phyloP scores from a whole-genome alignment of 2,113 vertebrate genomes.

The Saccopteryx bilineata region DNA sequence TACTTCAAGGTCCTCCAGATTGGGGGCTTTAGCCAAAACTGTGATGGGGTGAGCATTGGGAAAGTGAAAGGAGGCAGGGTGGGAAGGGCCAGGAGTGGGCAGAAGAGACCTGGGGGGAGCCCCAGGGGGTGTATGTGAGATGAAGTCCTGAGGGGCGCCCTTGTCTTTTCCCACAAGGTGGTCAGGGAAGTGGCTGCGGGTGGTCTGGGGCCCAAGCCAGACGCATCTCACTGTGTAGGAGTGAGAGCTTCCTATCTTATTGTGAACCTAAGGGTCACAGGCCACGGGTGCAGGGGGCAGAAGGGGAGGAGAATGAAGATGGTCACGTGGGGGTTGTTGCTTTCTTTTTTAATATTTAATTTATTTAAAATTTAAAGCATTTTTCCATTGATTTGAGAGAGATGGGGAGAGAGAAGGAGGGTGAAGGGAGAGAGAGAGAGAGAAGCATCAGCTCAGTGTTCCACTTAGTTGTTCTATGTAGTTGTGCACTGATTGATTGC shows the following conservation, averaged over 20 bases:
- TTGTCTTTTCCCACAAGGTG: not conserved
- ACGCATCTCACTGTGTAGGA: not conserved
- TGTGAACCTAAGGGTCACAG: not conserved
- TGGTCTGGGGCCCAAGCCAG: not conserved
- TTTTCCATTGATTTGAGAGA: too few relatives aligned
- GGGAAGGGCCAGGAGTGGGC: not conserved
- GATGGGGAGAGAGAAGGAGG: too few relatives aligned
- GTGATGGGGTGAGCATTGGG: not conserved
- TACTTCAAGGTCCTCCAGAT: not conserved
- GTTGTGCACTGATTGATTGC: too few relatives aligned
- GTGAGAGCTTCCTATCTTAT: not conserved
- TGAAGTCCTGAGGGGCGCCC: not conserved
- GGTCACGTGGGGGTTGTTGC: fast-evolving
- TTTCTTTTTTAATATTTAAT: not conserved
- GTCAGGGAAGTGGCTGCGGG: not conserved
- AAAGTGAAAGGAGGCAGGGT: not conserved
- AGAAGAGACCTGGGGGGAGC: not conserved
- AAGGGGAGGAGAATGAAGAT: not conserved
- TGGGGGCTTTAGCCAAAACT: not conserved
- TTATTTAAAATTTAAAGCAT: too few relatives aligned
- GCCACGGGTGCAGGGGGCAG: not conserved
- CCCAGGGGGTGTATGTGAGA: not conserved
- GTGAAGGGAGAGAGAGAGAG: too few relatives aligned
- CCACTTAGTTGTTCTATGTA: too few relatives aligned
- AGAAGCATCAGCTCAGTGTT: too few relatives aligned